Conservation (phyloP, 2,888 invertebrate genomes). For the Drosophila meridionalis region DNA sequence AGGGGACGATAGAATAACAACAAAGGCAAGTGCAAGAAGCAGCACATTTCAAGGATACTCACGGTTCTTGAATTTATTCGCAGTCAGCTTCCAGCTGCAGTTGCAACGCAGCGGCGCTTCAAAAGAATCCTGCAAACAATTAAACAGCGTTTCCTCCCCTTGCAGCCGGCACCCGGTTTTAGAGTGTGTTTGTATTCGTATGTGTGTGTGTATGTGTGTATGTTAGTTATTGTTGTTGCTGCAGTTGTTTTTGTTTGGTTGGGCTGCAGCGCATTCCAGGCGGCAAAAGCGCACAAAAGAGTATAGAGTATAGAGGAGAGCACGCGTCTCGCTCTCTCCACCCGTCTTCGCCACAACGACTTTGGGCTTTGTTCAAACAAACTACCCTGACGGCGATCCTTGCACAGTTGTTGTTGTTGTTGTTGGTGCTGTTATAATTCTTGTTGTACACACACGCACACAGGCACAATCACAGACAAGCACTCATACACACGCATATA, state of each 20-base stretch:
- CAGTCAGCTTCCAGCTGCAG: slow-evolving; percentile 40
- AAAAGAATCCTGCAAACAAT: slow-evolving; percentile 62
- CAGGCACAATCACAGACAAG: slow-evolving; percentile 45
- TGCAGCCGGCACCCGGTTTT: slow-evolving; percentile 24
- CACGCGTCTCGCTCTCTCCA: slow-evolving; percentile 29
- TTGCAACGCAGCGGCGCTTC: slow-evolving; percentile 30
- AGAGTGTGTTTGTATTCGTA: not conserved
- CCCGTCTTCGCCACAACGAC: slow-evolving; percentile 18
- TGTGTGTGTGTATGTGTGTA: slow-evolving; percentile 1
- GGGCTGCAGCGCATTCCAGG: slow-evolving; percentile 72
- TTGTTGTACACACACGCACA: slow-evolving; percentile 62
- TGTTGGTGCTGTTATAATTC: slow-evolving; percentile 52
- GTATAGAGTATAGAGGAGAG: slow-evolving; percentile 34
- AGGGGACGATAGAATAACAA: slow-evolving; percentile 20
- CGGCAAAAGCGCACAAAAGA: slow-evolving; percentile 78
- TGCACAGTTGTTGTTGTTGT: slow-evolving; percentile 46
- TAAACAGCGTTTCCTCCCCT: slow-evolving; percentile 74
- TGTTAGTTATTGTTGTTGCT: slow-evolving; percentile 30
- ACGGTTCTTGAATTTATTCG: slow-evolving; percentile 70
- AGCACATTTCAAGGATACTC: slow-evolving; percentile 75
- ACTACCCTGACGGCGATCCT: slow-evolving; percentile 78
- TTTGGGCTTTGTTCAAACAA: slow-evolving; percentile 72
- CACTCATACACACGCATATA: slow-evolving; percentile 48
- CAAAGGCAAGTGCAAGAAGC: slow-evolving; percentile 26
- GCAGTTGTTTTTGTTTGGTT: slow-evolving; percentile 41